A percentile compares a stretch with the other conserved stretches of the same genome.
These are phyloP conservation scores for Lasioglossum zephyrum DNA, from an alignment of 2,888 invertebrate genomes.

Conservation along the genomic window DNA sequence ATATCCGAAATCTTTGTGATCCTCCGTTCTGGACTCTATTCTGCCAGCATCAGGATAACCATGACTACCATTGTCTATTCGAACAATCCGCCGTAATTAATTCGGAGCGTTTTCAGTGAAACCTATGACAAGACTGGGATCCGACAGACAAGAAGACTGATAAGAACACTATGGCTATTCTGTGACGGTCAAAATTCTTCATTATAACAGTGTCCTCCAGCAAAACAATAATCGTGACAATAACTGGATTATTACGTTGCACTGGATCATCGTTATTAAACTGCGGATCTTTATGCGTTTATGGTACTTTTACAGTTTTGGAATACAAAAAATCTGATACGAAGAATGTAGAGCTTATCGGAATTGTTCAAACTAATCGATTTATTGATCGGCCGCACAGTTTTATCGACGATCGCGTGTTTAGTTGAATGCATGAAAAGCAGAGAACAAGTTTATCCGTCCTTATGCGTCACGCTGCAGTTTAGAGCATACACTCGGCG, in stretches of 20 bases:
- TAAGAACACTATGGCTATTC: constrained; percentile 26
- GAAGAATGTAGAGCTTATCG: background rate
- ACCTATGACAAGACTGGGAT: constrained; percentile 64
- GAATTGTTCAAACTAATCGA: background rate
- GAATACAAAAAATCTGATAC: background rate
- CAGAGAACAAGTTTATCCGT: background rate
- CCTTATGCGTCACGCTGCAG: background rate
- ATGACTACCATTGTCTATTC: constrained; percentile 72
- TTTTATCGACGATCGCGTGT: background rate
- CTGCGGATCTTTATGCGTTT: background rate
- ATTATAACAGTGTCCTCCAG: background rate
- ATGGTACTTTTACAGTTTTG: background rate
- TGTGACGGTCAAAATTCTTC: constrained; percentile 18
- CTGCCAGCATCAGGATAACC: constrained; percentile 65
- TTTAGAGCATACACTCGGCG: background rate
- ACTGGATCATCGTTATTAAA: background rate
- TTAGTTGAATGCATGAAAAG: background rate
- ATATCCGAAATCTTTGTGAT: constrained; percentile 48
- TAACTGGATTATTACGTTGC: background rate
- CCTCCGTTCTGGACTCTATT: constrained; percentile 56
- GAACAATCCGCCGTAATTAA: constrained; percentile 75
- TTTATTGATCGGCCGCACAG: background rate
- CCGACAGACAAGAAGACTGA: constrained; percentile 37
- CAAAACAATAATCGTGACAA: too few species aligned
- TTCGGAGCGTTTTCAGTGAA: constrained; percentile 70